These are phyloP conservation scores for Borostomias antarcticus DNA, from an alignment of 2,797 vertebrate species.

Conservation along the genomic window DNA sequence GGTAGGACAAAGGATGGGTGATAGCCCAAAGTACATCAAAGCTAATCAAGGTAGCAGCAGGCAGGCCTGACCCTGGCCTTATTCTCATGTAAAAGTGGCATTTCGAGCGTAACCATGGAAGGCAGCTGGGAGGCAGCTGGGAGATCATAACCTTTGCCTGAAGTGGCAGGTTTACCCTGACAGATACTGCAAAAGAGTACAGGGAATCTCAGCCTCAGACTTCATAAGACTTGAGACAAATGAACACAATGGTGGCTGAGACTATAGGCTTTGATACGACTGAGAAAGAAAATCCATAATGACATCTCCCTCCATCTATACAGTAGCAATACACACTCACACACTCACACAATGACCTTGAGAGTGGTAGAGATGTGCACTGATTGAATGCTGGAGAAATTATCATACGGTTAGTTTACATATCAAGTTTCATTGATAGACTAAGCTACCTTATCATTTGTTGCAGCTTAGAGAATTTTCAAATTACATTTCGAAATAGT, in stretches of 20 bases:
- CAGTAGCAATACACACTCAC: background rate
- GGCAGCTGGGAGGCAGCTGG: constrained; percentile 1
- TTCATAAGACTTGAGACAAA: constrained; percentile 7
- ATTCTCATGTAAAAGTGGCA: constrained; percentile 43
- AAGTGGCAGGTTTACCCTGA: background rate
- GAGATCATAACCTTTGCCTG: background rate
- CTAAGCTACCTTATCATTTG: background rate
- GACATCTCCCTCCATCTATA: constrained; percentile 5
- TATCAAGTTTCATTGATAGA: no score
- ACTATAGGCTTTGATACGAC: constrained; percentile 12
- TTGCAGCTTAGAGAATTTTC: background rate
- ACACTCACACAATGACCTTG: background rate
- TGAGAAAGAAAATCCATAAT: constrained; percentile 2
- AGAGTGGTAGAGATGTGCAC: no score
- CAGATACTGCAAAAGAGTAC: constrained; percentile 3
- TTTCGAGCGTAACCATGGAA: constrained; percentile 35
- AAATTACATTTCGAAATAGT: constrained; percentile 1
- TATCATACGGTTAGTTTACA: no score
- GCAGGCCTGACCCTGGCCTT: constrained; percentile 4
- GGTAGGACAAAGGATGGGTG: background rate
- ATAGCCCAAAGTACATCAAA: constrained; percentile 19
- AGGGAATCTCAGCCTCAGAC: constrained; percentile 1
- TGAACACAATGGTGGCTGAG: constrained; percentile 4
- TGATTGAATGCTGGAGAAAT: no score
- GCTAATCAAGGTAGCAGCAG: constrained; percentile 34